Conservation (phyloP, 2,888 invertebrate species). For the Eupsilia transversa region DNA sequence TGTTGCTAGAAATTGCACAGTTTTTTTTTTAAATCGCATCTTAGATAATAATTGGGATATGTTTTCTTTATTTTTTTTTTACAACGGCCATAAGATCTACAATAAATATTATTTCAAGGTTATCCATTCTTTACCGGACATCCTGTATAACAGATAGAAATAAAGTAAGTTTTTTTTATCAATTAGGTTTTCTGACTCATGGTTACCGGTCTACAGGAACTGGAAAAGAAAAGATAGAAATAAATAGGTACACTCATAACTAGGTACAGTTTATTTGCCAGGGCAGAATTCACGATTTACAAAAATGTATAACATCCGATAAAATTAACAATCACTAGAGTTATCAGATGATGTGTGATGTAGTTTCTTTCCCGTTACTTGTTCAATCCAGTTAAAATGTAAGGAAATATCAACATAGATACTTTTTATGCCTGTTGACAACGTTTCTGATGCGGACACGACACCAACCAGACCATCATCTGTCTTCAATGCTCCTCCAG, state of each 20-base stretch:
- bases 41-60: too few species aligned
- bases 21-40: too few species aligned
- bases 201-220: too few species aligned
- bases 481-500: conserved; percentile 23
- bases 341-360: background rate
- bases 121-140: too few species aligned
- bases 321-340: background rate
- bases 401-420: conserved; percentile 5
- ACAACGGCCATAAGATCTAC: too few species aligned
- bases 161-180: background rate
- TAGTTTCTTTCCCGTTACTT: conserved; percentile 2
- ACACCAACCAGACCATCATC: conserved; percentile 23
- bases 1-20: too few species aligned
- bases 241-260: background rate
- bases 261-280: background rate
- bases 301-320: background rate
- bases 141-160: too few species aligned
- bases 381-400: conserved; percentile 12
- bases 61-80: too few species aligned
- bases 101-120: too few species aligned
- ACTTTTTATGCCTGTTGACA: background rate
- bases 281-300: background rate
- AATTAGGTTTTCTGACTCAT: background rate
- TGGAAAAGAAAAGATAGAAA: background rate
- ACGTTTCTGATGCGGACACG: accelerated